These are phyloP conservation scores for Cichlasoma orientale DNA, from an alignment of 2,797 vertebrate species.

Conservation along the genomic window DNA sequence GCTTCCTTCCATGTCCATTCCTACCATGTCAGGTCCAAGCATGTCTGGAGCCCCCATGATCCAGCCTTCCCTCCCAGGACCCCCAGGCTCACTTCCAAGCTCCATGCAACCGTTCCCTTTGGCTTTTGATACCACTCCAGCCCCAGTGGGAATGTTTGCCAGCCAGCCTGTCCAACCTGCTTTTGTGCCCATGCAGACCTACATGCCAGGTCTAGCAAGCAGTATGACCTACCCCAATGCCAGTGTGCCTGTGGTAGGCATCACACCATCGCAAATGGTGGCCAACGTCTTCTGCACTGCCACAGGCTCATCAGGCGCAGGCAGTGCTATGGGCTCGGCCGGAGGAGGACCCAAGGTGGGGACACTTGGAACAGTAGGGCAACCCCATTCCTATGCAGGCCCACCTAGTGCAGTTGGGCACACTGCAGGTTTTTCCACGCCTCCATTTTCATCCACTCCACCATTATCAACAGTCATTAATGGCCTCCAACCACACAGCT, in stretches of 20 bases:
- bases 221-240: constrained; percentile 84
- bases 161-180: constrained; percentile 81
- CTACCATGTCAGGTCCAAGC: constrained; percentile 73
- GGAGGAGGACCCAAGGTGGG: constrained; percentile 74
- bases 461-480: constrained; percentile 64
- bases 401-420: constrained; percentile 37
- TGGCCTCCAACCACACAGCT: constrained; percentile 69
- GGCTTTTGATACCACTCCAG: constrained; percentile 78
- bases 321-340: constrained; percentile 60
- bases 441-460: constrained; percentile 63
- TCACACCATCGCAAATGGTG: constrained; percentile 95
- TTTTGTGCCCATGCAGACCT: constrained; percentile 83
- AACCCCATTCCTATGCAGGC: constrained; percentile 63
- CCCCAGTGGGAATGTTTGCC: constrained; percentile 78
- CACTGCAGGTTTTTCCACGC: constrained; percentile 64
- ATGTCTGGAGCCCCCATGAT: constrained; percentile 75
- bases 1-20: constrained; percentile 78
- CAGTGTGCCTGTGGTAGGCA: constrained; percentile 89
- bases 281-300: constrained; percentile 92
- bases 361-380: constrained; percentile 49
- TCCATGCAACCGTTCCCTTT: constrained; percentile 85
- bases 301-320: constrained; percentile 72
- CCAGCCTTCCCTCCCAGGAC: constrained; percentile 58
- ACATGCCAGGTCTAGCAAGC: constrained; percentile 81
- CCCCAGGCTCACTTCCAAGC: constrained; percentile 78